Evolutionary conservation across 1,140 invertebrate genomes (phyloP).

Genomic region (Cephus cinctus): DNA sequence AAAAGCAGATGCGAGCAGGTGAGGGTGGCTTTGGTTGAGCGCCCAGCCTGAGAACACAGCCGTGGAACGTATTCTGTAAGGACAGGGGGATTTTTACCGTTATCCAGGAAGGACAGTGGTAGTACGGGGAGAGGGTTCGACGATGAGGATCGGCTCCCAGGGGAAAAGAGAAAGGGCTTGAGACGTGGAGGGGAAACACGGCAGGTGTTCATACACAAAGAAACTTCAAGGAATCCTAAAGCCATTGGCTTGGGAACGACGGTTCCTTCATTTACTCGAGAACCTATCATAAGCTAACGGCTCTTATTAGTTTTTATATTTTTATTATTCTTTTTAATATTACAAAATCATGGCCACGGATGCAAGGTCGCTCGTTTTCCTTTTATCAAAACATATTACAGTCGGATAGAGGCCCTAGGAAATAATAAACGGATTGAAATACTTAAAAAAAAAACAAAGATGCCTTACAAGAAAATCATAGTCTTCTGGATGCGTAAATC

Average conservation of each 20-base stretch:
- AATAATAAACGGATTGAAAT: no score
- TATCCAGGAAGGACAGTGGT: slow-evolving; percentile 29
- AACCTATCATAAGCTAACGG: slow-evolving; percentile 12
- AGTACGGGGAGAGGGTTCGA: slow-evolving; percentile 8
- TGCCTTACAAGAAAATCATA: no score
- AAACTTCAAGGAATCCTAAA: slow-evolving; percentile 37
- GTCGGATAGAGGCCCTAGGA: no score
- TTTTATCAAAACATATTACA: background rate
- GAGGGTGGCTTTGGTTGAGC: slow-evolving; percentile 3
- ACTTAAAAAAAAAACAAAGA: no score
- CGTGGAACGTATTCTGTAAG: slow-evolving; percentile 9
- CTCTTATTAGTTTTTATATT: background rate
- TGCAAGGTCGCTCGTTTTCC: background rate
- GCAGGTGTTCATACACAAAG: slow-evolving; percentile 45
- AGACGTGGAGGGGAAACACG: slow-evolving; percentile 23
- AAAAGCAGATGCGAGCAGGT: background rate
- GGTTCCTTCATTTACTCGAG: slow-evolving; percentile 7
- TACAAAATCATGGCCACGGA: background rate
- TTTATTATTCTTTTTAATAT: background rate
- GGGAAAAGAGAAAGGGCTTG: background rate
- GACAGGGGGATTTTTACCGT: slow-evolving; percentile 34
- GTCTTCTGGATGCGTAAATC: no score
- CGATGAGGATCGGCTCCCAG: slow-evolving; percentile 12
- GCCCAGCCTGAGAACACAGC: slow-evolving; percentile 2
- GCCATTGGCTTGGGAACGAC: slow-evolving; percentile 20